phyloP scores from a whole-genome alignment of 2,888 invertebrate genomes.

The Melanotus villosus region DNA sequence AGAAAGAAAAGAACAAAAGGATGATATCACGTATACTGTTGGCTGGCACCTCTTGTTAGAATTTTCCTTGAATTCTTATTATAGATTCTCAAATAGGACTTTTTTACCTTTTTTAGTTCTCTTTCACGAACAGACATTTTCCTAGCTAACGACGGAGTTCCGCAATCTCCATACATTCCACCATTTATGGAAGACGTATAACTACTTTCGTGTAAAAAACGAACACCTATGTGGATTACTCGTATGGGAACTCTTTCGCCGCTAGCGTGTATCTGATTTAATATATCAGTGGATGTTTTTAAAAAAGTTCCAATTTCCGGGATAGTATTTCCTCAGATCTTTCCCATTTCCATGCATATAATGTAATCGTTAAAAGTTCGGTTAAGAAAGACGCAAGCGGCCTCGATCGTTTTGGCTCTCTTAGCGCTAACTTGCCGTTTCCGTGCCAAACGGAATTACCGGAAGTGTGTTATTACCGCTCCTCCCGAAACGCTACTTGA shows the following conservation, averaged over 20 bases:
- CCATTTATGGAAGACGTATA: no score
- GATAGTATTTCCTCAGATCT: conserved; percentile 5
- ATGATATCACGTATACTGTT: conserved; percentile 1
- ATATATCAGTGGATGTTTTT: neutral
- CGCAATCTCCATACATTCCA: no score
- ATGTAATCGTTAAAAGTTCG: conserved; percentile 33
- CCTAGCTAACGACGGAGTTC: no score
- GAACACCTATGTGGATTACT: no score
- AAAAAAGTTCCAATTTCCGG: conserved; percentile 6
- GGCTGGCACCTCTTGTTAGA: neutral
- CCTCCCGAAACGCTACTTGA: conserved; percentile 16
- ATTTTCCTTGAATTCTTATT: neutral
- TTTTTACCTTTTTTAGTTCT: no score
- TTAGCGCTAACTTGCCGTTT: conserved; percentile 33
- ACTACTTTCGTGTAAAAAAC: no score
- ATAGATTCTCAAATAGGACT: neutral
- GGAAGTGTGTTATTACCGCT: conserved; percentile 33
- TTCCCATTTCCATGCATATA: conserved; percentile 33
- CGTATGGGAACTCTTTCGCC: no score
- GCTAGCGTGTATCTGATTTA: neutral
- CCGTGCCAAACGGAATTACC: conserved; percentile 39
- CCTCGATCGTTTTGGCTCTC: conserved; percentile 27
- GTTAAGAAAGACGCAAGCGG: conserved; percentile 15
- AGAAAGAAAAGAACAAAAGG: conserved; percentile 23
- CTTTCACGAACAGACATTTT: no score